Base-by-base conservation (phyloP, 2,888 invertebrate species). In the Sesia bembeciformis region DNA sequence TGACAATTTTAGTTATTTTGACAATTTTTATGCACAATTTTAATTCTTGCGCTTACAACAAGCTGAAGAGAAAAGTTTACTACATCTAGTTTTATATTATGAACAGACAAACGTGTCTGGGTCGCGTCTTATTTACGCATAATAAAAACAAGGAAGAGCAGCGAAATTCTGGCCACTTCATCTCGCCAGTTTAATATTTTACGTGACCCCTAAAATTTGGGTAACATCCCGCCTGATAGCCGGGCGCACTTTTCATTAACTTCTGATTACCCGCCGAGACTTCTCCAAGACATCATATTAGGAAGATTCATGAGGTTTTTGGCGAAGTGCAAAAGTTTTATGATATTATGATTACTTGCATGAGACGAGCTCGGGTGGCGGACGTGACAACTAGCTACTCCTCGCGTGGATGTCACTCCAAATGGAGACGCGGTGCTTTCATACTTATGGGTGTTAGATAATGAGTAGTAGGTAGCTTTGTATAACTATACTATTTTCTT, bases 91-190 rank as follows among this genome's bases (percentile, higher is more conserved):
- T 23, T 23, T 23, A 23, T 23, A 23, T 23, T 23, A 23, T 23
- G 81, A 85, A 82, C 83, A 77, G 68, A 77, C 77, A 76, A 75
- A 81, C 77, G 78, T 78, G 78, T 74, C 64, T 69, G 74, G 74
- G 75, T 72, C 50, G 49, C 54, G 75, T 80, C 83, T 84, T 85
- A 87, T 84, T 87, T 84, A 83, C 79, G 87, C 84, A 89, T 88
- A 88, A 87, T 88, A 88, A 89, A 88, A 89, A 86, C 87, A 85
- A 81, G 82, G 81, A 82, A 80, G 77, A 80, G 88, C 82, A 82
- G 83, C 85, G 87, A 88, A 85, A 86, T 85, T 84, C 82, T 83
- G 84, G 84, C 87, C 83, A 88, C 87, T 88, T 84, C 88, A 84
- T 87, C 80, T 81, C 79, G 78, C 74, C 80, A 79, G 78, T 86